Percentiles rank a stretch among this genome's conserved stretches.
Conservation (phyloP, 2,113 vertebrate genomes). For the Cheirogaleus medius region DNA sequence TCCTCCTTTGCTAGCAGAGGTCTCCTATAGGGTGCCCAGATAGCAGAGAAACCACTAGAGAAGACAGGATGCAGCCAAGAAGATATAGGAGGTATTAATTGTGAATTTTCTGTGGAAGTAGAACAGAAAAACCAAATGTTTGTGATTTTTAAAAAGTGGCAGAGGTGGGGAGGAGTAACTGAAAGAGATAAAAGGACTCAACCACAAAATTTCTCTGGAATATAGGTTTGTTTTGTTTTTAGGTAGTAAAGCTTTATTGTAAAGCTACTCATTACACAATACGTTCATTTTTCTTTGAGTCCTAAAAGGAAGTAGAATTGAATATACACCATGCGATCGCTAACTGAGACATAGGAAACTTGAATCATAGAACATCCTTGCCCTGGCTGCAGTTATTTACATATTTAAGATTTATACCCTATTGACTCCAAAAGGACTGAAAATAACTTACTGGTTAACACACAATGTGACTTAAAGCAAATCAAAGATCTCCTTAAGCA, state of each 20-base stretch:
- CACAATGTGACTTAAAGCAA: not conserved
- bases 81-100: not conserved
- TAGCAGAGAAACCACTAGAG: not conserved
- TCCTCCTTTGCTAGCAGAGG: not conserved
- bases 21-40: not conserved
- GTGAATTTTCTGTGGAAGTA: not conserved
- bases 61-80: not conserved
- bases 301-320: not conserved
- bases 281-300: not conserved
- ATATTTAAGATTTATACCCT: not conserved
- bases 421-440: not conserved
- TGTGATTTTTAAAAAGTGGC: slow-evolving; percentile 18
- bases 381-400: not conserved
- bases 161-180: not conserved
- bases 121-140: not conserved
- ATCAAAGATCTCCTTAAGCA: not conserved
- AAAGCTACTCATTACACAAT: not conserved
- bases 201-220: not conserved
- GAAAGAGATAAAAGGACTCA: not conserved
- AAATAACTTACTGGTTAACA: not conserved
- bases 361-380: not conserved
- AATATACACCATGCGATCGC: not conserved
- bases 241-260: slow-evolving; percentile 9
- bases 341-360: not conserved
- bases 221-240: not conserved